Evolutionary conservation across 1,140 invertebrate species (phyloP), one percentile per base, ranked within the genome.

Genomic region (Lordiphosa collinella): DNA sequence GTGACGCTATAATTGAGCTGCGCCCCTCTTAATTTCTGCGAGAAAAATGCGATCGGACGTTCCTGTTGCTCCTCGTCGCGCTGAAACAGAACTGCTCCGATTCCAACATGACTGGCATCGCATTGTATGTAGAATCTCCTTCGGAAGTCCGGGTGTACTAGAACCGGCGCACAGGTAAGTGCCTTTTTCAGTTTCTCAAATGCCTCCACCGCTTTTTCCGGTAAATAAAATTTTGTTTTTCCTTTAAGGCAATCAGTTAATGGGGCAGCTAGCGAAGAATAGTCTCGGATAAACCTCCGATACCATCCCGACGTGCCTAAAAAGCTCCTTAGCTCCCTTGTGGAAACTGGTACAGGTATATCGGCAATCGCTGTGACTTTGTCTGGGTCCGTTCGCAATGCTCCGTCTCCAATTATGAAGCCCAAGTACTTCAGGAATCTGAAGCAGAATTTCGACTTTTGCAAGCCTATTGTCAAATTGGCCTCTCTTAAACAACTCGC

Each of bases 41-140:
- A 90, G 4, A 85, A 63, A 59, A 87, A 91, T 1, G 75, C 73
- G 1, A 89, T 66, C 1, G 79, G 68, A 11, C 51, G 38, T n/a
- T 88, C 70, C 2, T 41, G 16, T 0, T 54, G 65, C 1, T 85
- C 68, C 2, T 59, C 10, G 8, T 70, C 64, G 10, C 9, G 9
- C 53, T 91, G 89, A 0, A 54, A 59, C 1, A 79, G 35, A 3
- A 75, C 59, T 4, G 53, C 70, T 1, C 71, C 71, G 8, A 67
- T 59, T 5, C 67, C 63, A 7, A 47, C 25, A n/a, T 74, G 51
- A 6, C 32, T 49, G 3, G 67, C 71, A 49, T 80, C 63, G 38
- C 64, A 69, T 11, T 72, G 57, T 2, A 73, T 31, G 9, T 16
- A 43, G 40, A 73, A 76, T 4, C 40, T 18, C 13, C 22, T 37